These are phyloP conservation scores for Orbicella faveolata DNA, from an alignment of 64 coral and sea anemone species.

Conservation along the genomic window DNA sequence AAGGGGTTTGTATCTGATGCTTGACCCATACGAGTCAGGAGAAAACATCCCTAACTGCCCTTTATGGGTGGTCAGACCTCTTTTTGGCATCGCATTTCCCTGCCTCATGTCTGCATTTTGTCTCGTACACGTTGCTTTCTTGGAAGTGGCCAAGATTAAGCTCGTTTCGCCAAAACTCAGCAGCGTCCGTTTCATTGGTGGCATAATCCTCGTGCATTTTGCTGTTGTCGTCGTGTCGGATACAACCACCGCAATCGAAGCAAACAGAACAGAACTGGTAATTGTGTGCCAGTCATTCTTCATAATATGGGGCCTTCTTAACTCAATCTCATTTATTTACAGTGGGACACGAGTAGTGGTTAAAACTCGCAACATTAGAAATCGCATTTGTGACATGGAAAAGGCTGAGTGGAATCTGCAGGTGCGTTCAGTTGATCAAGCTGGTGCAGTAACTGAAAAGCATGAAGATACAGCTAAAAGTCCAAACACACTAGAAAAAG, in stretches of 20 bases:
- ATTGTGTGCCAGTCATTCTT: constrained; percentile 83
- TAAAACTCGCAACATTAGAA: background rate
- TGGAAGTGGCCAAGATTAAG: constrained; percentile 61
- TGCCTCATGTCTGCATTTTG: constrained; percentile 72
- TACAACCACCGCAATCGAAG: constrained; percentile 51
- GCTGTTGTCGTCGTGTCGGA: constrained; percentile 54
- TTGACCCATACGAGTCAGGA: constrained; percentile 72
- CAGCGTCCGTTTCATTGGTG: constrained; percentile 29
- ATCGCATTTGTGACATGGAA: background rate
- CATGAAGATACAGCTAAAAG: background rate
- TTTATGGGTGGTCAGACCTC: constrained; percentile 37
- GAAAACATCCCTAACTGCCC: constrained; percentile 31
- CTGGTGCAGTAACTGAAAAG: background rate
- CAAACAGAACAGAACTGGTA: constrained; percentile 45
- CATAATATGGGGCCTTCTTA: constrained; percentile 60
- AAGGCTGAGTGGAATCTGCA: background rate
- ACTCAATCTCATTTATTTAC: constrained; percentile 59
- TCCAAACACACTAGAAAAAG: too few species aligned
- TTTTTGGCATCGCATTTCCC: constrained; percentile 74
- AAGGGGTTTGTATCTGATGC: constrained; percentile 50
- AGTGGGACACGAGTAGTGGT: constrained; percentile 51
- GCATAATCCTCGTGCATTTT: constrained; percentile 66
- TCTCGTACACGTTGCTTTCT: constrained; percentile 64
- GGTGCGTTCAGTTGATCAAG: background rate
- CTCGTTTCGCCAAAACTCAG: constrained; percentile 50